Percentiles rank a stretch among this genome's conserved stretches.
Evolutionary conservation across 1,140 invertebrate genomes (phyloP).

Genomic region (Oscheius sp.): DNA sequence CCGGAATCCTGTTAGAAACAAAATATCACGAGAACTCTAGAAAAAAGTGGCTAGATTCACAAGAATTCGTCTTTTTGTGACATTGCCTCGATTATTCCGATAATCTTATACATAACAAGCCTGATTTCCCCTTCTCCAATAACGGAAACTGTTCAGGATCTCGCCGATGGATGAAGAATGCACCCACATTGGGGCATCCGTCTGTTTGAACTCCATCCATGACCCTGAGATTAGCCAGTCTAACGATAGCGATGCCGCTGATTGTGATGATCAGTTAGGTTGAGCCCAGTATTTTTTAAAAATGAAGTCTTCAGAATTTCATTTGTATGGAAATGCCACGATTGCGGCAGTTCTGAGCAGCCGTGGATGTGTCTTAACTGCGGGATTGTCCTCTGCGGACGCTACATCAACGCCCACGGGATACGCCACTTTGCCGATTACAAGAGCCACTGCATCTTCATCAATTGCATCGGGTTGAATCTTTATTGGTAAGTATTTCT

Average conservation of each 20-base stretch:
- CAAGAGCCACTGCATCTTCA: conserved; percentile 10
- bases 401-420: conserved; percentile 24
- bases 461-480: conserved; percentile 12
- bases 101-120: too few relatives aligned
- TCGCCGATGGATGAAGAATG: neutral
- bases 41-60: too few relatives aligned
- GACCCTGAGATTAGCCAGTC: neutral
- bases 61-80: too few relatives aligned
- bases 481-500: conserved; percentile 24
- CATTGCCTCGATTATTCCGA: too few relatives aligned
- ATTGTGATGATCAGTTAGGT: neutral
- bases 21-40: too few relatives aligned
- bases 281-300: neutral
- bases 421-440: conserved; percentile 4
- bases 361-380: conserved; percentile 29
- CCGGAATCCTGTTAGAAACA: too few relatives aligned
- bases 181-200: neutral
- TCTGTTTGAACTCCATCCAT: neutral
- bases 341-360: conserved; percentile 13
- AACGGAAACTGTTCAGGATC: too few relatives aligned
- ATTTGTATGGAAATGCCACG: conserved; percentile 6
- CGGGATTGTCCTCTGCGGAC: conserved; percentile 26
- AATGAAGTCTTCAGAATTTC: neutral
- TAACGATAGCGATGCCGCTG: neutral
- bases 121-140: too few relatives aligned